These are phyloP conservation scores for Ceratitis capitata DNA, from an alignment of 1,140 invertebrate species.

Conservation along the genomic window DNA sequence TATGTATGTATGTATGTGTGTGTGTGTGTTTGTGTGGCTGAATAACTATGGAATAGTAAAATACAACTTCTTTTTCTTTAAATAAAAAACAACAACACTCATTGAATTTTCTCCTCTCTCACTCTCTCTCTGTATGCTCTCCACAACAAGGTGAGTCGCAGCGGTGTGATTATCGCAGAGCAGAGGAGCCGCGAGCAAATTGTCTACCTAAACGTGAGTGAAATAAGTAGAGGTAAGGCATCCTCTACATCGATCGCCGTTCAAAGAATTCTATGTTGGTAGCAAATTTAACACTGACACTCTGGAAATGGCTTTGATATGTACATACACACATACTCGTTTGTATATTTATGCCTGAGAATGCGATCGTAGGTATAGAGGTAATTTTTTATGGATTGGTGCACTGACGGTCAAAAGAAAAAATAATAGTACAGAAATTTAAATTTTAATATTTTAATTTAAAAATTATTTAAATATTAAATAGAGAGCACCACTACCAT, in stretches of 20 bases:
- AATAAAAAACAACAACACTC: not conserved
- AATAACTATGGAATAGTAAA: not conserved
- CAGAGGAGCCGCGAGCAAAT: not conserved
- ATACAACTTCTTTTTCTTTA: not conserved
- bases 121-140: not conserved
- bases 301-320: too few species aligned
- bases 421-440: too few species aligned
- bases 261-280: conserved; percentile 37
- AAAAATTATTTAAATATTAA: too few species aligned
- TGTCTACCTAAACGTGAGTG: not conserved
- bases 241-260: not conserved
- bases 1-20: not conserved
- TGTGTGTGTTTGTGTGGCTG: not conserved
- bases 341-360: too few species aligned
- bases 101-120: not conserved
- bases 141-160: not conserved
- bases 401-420: too few species aligned
- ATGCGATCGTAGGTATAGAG: too few species aligned
- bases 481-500: too few species aligned
- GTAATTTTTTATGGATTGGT: too few species aligned
- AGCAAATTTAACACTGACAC: not conserved
- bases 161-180: not conserved
- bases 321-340: not conserved
- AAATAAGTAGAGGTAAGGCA: too few species aligned
- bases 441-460: too few species aligned